Percentiles rank a stretch among this genome's conserved stretches.
Conservation (phyloP, 1,140 invertebrate genomes). For the Paracyclopina nana region DNA sequence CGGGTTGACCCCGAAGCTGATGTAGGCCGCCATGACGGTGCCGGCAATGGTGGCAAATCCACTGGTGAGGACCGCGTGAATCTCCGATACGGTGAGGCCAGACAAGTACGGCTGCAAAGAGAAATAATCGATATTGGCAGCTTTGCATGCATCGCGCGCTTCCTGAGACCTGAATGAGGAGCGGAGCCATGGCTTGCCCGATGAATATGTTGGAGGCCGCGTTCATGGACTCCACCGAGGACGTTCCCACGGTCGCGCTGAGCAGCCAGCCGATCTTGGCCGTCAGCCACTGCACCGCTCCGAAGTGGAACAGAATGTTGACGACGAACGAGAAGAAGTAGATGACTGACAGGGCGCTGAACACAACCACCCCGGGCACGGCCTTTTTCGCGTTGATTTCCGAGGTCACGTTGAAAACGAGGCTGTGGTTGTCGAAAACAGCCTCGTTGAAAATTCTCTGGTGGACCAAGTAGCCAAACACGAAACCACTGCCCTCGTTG, state of each 20-base stretch:
- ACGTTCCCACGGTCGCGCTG: constrained; percentile 51
- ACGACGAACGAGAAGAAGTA: constrained; percentile 77
- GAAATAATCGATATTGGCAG: no score
- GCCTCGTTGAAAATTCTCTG: not conserved
- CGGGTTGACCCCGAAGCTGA: constrained; percentile 64
- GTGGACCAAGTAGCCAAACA: not conserved
- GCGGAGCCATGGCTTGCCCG: constrained; percentile 43
- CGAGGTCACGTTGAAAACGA: not conserved
- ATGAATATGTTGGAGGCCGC: constrained; percentile 76
- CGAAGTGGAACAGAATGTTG: constrained; percentile 66
- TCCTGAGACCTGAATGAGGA: no score
- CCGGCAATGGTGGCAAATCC: constrained; percentile 90
- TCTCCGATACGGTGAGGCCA: constrained; percentile 65
- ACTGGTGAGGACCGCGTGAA: constrained; percentile 76
- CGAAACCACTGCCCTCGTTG: not conserved
- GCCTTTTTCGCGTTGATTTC: not conserved
- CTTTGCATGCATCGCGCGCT: no score
- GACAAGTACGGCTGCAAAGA: constrained; percentile 60
- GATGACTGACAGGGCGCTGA: constrained; percentile 57
- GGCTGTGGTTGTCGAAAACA: not conserved
- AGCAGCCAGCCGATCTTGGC: constrained; percentile 56
- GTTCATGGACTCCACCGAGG: constrained; percentile 73
- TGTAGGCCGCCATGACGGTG: constrained; percentile 76
- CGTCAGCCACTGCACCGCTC: constrained; percentile 65
- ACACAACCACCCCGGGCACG: constrained; percentile 16